Percentiles rank a stretch among this genome's conserved stretches.
Evolutionary conservation across 2,113 vertebrate genomes (phyloP).

Genomic region (Lanius collurio): DNA sequence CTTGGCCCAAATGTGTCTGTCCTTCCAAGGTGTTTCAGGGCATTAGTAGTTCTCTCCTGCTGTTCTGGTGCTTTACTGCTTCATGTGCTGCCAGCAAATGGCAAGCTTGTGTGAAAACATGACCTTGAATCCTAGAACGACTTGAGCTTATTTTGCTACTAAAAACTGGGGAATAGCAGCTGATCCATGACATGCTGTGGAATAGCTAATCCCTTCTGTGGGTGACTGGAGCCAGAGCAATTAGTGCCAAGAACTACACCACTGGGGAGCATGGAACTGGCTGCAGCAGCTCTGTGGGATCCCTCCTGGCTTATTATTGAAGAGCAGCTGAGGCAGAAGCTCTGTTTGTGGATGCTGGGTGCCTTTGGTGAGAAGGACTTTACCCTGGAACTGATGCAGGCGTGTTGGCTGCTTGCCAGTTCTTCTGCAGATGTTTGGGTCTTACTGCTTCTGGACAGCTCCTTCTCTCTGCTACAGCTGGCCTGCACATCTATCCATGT

Average conservation of each 20-base stretch:
- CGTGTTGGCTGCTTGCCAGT: constrained; percentile 5
- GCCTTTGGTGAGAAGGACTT: constrained; percentile 46
- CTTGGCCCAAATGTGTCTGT: neutral
- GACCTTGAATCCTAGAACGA: constrained; percentile 59
- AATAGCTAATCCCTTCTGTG: constrained; percentile 55
- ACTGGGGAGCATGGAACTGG: neutral
- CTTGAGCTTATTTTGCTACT: constrained; percentile 49
- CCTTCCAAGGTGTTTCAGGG: neutral
- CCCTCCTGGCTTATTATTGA: constrained; percentile 4
- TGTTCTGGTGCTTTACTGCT: neutral
- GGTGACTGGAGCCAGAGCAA: neutral
- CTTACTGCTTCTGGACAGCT: neutral
- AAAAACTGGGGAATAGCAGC: constrained; percentile 37
- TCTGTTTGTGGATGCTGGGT: neutral
- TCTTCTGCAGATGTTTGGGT: constrained; percentile 11
- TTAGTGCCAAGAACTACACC: constrained; percentile 5
- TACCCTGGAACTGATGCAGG: neutral
- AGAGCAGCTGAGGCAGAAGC: neutral
- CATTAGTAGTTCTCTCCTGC: neutral
- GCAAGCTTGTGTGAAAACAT: constrained; percentile 7
- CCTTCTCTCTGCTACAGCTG: neutral
- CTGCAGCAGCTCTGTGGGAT: neutral
- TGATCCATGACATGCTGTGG: neutral
- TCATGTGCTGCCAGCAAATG: neutral
- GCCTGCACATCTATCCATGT: neutral